phyloP scores from a whole-genome alignment of 2,888 invertebrate genomes.

The Rhogogaster chlorosoma region DNA sequence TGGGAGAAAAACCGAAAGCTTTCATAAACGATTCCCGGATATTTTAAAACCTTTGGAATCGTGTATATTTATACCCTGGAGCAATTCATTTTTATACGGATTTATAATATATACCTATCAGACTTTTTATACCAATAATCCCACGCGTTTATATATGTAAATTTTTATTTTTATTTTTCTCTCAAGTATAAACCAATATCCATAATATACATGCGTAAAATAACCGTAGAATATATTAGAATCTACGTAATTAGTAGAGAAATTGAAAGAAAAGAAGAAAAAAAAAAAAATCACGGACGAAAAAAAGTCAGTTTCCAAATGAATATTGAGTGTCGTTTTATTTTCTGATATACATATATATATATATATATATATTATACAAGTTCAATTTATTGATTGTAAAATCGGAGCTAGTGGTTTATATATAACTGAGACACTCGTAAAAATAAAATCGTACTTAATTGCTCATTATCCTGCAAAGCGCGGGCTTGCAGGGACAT shows the following conservation, averaged over 20 bases:
- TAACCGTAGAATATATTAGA: no score
- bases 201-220: no score
- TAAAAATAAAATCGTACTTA: background rate
- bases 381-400: constrained; percentile 10
- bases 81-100: no score
- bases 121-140: no score
- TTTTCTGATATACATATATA: no score
- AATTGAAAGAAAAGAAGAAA: no score
- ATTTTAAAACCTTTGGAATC: background rate
- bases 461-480: constrained; percentile 35
- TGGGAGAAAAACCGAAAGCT: background rate
- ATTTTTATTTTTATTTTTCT: no score
- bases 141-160: no score
- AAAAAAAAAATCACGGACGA: background rate
- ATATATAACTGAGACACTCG: background rate
- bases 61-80: background rate
- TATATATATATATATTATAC: no score
- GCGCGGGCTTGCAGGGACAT: background rate
- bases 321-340: background rate
- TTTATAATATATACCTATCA: no score
- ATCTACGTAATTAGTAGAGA: no score
- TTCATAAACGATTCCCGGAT: background rate
- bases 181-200: no score
- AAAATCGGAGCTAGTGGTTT: background rate
- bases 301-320: background rate